Conservation (phyloP, 2,113 vertebrate genomes). For the Haliaeetus leucogaster region DNA sequence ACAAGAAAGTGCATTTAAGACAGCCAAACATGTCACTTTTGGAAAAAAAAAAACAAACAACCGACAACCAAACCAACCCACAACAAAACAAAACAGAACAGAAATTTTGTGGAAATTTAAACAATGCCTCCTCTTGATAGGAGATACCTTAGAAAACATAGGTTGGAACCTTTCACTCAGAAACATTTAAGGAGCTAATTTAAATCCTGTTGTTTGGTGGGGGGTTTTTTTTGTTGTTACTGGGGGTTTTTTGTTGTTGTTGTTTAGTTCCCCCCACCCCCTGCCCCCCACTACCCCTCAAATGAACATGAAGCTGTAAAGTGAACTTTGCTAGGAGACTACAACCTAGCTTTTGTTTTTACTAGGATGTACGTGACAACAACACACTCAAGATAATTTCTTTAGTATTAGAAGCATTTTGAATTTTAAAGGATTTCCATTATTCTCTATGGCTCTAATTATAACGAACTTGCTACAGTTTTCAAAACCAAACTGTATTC, state of each 20-base stretch:
- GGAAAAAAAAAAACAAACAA: too few relatives aligned
- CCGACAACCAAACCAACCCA: neutral
- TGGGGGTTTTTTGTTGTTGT: neutral
- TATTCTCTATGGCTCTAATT: neutral
- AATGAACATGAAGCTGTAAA: neutral
- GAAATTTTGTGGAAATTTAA: neutral
- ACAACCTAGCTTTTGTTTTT: neutral
- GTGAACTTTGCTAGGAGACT: neutral
- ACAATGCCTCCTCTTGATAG: neutral
- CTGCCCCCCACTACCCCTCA: fast-evolving
- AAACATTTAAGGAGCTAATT: neutral
- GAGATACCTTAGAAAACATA: neutral
- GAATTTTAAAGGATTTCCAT: neutral
- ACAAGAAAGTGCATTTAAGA: neutral
- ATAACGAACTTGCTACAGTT: neutral
- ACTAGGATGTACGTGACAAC: neutral
- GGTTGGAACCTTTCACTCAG: neutral
- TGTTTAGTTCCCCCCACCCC: neutral
- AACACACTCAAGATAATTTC: neutral
- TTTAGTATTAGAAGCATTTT: neutral
- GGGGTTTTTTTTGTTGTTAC: fast-evolving
- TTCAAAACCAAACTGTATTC: neutral
- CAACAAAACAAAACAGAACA: neutral
- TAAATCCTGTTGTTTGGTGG: neutral
- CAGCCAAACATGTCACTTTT: neutral